These are phyloP conservation scores for Apteryx owenii DNA, from an alignment of 2,113 vertebrate species.

Conservation along the genomic window DNA sequence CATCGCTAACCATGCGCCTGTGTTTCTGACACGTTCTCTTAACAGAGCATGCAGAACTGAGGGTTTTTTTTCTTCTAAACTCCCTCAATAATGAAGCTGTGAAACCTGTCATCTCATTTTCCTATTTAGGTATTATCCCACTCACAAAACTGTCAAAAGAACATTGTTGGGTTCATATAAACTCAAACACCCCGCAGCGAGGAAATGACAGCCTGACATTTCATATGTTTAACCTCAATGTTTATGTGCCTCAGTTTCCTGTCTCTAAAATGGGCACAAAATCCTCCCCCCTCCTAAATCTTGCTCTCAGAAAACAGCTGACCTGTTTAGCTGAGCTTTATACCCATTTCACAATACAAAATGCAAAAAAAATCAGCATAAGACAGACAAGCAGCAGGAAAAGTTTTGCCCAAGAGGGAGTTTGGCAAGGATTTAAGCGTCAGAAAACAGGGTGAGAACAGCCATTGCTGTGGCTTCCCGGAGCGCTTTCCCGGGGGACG, in stretches of 20 bases:
- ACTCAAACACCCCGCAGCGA: neutral
- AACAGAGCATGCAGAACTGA: neutral
- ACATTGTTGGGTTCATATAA: conserved; percentile 22
- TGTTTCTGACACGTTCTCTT: neutral
- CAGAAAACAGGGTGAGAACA: neutral
- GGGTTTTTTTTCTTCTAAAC: neutral
- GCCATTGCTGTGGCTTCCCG: neutral
- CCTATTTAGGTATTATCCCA: conserved; percentile 45
- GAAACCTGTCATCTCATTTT: conserved; percentile 44
- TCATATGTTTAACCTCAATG: neutral
- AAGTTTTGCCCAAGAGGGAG: neutral
- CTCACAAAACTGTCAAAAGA: conserved; percentile 55
- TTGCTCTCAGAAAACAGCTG: neutral
- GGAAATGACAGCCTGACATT: neutral
- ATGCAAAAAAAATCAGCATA: neutral
- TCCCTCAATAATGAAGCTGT: conserved; percentile 12
- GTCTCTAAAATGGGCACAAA: neutral
- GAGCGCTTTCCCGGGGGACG: neutral
- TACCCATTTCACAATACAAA: neutral
- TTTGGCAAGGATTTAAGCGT: neutral
- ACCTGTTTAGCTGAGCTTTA: neutral
- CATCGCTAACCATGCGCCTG: neutral
- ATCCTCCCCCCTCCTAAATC: neutral
- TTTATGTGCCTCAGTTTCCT: conserved; percentile 33
- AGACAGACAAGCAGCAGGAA: neutral